Evolutionary conservation across 2,888 invertebrate species (phyloP), one percentile per base, ranked within the genome.

Genomic region (Minunthozetes semirufus): DNA sequence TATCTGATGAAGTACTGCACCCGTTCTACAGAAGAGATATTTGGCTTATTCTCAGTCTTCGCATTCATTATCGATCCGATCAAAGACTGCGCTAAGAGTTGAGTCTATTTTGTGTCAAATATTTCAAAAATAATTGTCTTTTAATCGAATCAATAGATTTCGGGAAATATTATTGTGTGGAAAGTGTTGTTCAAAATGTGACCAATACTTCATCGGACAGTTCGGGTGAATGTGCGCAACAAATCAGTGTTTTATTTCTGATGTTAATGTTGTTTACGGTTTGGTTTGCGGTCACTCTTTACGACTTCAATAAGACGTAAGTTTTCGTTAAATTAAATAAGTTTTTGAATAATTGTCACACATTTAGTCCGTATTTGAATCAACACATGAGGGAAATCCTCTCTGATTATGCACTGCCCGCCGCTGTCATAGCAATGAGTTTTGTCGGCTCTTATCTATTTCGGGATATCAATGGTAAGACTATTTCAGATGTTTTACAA

Each of bases 1-100:
- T 83, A 82, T 77, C 79, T 86, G 27, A 85, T 85, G 84, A 82
- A 83, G 78, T 83, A 83, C 80, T 85, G 84, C 38, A 84, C 85
- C 80, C 84, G 85, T 78, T 85, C 85, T 1, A 84, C 85, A 27
- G 85, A 85, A 79, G 85, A 85, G 79, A 85, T 85, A 78, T 86
- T 86, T 80, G 84, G 85, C 4, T 77, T 85, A 27, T 86, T 85
- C 79, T 84, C 85, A 56, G 84, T 85, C 15, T 82, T 85, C 76
- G 85, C 85, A n/a, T 85, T 86, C 78, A 82, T 83, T 38, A 83
- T 84, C 56, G 85, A 85, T 80, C 82, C 82, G 1, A 61, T 75
- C 19, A 75, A 76, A 66, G 76, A 77, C 38, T 68, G 73, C 46
- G 29, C 53, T 3, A 33, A 61, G 1, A 61, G 61, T 61, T 33